Evolutionary conservation across 2,113 vertebrate species (phyloP).

Genomic region (Sclerurus mexicanus): DNA sequence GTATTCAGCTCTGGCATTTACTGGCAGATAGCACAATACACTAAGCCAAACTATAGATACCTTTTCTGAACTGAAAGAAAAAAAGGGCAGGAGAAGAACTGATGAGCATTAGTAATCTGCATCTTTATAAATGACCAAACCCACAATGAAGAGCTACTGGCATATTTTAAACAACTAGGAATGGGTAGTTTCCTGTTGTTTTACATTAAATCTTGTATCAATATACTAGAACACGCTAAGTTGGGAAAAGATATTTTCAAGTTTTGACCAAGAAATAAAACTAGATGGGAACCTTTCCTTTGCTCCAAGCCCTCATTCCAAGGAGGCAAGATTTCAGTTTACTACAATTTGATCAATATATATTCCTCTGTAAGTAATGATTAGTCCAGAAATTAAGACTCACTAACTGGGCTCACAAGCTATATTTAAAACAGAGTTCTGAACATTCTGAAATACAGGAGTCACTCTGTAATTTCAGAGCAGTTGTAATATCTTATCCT

Average conservation of each 20-base stretch:
- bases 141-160: background rate
- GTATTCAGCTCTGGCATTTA: background rate
- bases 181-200: background rate
- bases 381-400: background rate
- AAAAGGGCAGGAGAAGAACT: background rate
- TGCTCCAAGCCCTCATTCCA: background rate
- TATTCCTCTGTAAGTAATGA: background rate
- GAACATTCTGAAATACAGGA: slow-evolving; percentile 61
- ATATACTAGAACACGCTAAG: background rate
- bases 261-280: background rate
- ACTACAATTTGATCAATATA: background rate
- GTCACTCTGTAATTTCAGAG: slow-evolving; percentile 50
- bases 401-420: background rate
- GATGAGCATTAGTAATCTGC: background rate
- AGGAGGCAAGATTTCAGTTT: background rate
- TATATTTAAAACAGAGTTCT: slow-evolving; percentile 59
- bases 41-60: background rate
- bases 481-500: slow-evolving; percentile 36
- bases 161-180: background rate
- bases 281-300: background rate
- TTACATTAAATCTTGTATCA: background rate
- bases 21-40: background rate
- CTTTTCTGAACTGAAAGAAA: background rate
- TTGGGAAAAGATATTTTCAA: background rate
- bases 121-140: background rate